Base-by-base conservation (phyloP, 2,888 invertebrate genomes). In the Limulus polyphemus region DNA sequence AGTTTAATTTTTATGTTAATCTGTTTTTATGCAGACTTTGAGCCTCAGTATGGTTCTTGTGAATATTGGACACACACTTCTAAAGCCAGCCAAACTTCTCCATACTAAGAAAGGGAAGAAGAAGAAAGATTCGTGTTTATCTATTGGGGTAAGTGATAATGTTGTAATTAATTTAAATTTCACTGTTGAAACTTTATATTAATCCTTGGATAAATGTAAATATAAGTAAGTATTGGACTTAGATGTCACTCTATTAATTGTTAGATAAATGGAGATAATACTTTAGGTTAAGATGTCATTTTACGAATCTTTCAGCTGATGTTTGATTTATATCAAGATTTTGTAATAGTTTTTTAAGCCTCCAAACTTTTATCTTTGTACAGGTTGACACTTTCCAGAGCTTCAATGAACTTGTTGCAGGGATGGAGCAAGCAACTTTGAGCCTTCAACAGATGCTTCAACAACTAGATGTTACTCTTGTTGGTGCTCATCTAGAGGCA, bases 91-190 rank as follows among this genome's bases (percentile, higher is more conserved):
- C 70, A 81, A 56, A 77, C 77, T 74, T 71, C 77, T 72, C 46
- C 69, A 71, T 62, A 68, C 71, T 50, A 83, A 81, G 71, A 83
- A 82, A 70, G 78, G 79, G 1, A 83, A 82, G 71, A 83, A 83
- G 75, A 83, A 82, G 67, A 75, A 74, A 65, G 74, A 73, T 59
- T 32, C 7, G 32, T 3, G 32, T 32, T 32, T 32, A 32, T 62
- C 13, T 11, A 54, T 32, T 14, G 51, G 13, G 62, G 70, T 68
- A 62, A 65, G 66, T 67, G 9, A 13, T 17, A 14, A 54, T 7
- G 13, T 48, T 0, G 16, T 12, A 59, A 59, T n/a, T n/a, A 7
- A 32, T 32, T n/a, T n/a, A n/a, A n/a, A n/a, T n/a, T n/a, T n/a
- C n/a, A n/a, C n/a, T n/a, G n/a, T n/a, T 32, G 32, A 32, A 32